Evolutionary conservation across 2,888 invertebrate genomes (phyloP), one percentile per base, ranked within the genome.

Genomic region (Melikaiella ostensackeni): DNA sequence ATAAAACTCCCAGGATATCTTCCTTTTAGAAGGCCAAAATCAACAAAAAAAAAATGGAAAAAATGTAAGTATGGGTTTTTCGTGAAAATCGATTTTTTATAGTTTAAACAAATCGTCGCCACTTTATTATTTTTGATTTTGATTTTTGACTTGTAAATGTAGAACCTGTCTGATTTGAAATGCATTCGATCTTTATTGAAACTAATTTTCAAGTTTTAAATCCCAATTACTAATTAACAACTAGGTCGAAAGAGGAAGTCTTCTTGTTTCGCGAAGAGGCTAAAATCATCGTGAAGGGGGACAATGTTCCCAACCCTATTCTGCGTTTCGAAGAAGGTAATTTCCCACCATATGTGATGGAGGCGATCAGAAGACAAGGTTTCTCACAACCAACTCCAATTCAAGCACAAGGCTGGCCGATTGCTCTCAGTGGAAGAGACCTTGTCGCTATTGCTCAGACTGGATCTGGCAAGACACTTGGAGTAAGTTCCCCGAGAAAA

Each of bases 361-460:
- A 84, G 46, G 90, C 88, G 24, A 90, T 87, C 78, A 90, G 91
- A 77, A 91, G 88, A 79, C 93, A 91, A 86, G 94, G 94, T 74
- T 93, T 92, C 82, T 87, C 91, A 55, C 91, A 92, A 62, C 95
- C 95, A 1, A 95, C 95, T 21, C 91, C 94, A 8, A 95, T 95
- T 87, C 95, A 95, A 89, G 92, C 94, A 42, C 94, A 94, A 87
- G 94, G 95, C 30, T 95, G 94, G 95, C 95, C 95, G 1, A 93
- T 95, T 78, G 93, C 94, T 5, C 90, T 95, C 80, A 93, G 93
- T 86, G 95, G 95, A n/a, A 89, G 92, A 80, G 94, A 95, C 89
- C 92, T 95, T 88, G 94, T 95, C 62, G 95, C 94, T 11, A 94
- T 95, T 84, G 95, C 95, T 62, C 94, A 94, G 89, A 94, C 94